Base-by-base conservation (phyloP, 2,888 invertebrate species). In the Tenthredo notha region DNA sequence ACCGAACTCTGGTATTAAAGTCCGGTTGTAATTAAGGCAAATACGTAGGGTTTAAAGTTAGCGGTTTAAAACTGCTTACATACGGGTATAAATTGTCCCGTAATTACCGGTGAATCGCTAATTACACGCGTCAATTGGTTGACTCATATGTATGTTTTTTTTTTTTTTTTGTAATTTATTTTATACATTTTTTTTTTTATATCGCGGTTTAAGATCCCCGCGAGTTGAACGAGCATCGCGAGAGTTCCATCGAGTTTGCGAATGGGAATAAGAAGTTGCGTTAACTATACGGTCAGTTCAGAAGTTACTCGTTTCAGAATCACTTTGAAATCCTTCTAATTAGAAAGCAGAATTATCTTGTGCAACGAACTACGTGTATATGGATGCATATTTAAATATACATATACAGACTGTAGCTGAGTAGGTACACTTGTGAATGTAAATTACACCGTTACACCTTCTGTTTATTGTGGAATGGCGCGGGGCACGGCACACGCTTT, bases 271-370 rank as follows among this genome's bases (percentile, higher is more conserved):
- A 61, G 61, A 61, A 61, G 61, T 25, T 61, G 61, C 54, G 54
- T 18, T 25, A 25, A 10, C 10, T 61, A 61, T 61, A 21, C 61
- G 61, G 61, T 25, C 61, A 61, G 25, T 21, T 25, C 61, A 61
- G 61, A 25, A 61, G 25, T 61, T 61, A 61, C 61, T 61, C 61
- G 61, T 12, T 61, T 61, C 61, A 61, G 61, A 61, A 72, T 84
- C 37, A 72, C 54, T 72, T 47, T 72, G 12, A 40, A 58, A 25
- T 75, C 74, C 61, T 84, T 84, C 75, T 84, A 84, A 84, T 84
- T 84, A 84, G 84, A 84, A 84, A 84, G 74, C 84, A 43, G 54
- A 75, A 84, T 43, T 75, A 74, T 54, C 33, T 84, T 37, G 47
- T 43, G 65, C 61, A 40, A 37, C 18, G n/a, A 47, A 7, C 29